Base-by-base conservation (phyloP, 2,113 vertebrate species). In the Holacanthus passer region DNA sequence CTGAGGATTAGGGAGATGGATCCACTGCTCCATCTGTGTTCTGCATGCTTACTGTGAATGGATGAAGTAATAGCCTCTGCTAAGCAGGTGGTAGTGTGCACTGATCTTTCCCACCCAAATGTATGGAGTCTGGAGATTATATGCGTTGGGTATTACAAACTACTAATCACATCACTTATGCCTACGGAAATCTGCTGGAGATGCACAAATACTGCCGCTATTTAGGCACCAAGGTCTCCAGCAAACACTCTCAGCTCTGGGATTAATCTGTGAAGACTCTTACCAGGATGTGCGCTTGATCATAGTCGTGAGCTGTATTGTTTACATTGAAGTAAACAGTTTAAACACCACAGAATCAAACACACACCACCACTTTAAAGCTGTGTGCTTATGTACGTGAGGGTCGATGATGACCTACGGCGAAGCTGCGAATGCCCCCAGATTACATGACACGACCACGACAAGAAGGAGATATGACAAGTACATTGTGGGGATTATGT, bases 1-100 rank as follows among this genome's bases (percentile, higher is more conserved):
- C 0, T 17, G 71, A 73, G 90, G 93, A 95, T 95, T 94, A 94
- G 58, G 71, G 73, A 87, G 87, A 89, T 87, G 79, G 63, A 93
- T 85, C 73, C 80, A 78, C 82, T 85, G 47, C 70, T 91, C 88
- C 89, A 93, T 94, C 89, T 94, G 90, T 89, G 81, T 82, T 64
- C 85, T 78, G 37, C 77, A 79, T 84, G 77, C 72, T 88, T 81
- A 71, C 74, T 77, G 73, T 79, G 62, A 74, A 62, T 47, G 67
- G 73, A 90, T 74, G 65, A 72, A 87, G 75, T 79, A 47, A 35
- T 71, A 84, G 60, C 60, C 69, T 73, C 74, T 53, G 58, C 77
- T 84, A 78, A 94, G 74, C 88, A 87, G 85, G 83, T 86, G 87
- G 85, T 64, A 56, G 70, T 41, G 64, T 69, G 64, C 31, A 11